phyloP scores from a whole-genome alignment of 1,140 invertebrate genomes.

The Ceratosolen solmsi region DNA sequence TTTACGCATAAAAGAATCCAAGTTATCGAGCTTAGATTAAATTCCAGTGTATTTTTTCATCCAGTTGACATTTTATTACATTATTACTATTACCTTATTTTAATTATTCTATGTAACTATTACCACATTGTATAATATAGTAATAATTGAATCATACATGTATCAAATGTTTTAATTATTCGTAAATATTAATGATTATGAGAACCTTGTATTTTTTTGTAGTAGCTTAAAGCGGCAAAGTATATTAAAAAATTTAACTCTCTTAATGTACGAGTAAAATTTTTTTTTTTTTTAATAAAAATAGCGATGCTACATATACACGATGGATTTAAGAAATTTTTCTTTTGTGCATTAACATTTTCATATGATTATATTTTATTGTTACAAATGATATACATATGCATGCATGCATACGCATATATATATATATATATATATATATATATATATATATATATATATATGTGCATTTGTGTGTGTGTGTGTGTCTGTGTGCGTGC shows the following conservation, averaged over 20 bases:
- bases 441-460: too few species aligned
- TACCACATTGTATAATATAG: constrained; percentile 47
- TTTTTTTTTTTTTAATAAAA: constrained; percentile 50
- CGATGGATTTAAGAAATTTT: background rate
- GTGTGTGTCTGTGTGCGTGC: too few species aligned
- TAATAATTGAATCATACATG: constrained; percentile 49
- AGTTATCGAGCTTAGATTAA: constrained; percentile 46
- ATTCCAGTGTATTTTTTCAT: constrained; percentile 49
- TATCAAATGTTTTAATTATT: constrained; percentile 36
- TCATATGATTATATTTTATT: constrained; percentile 8
- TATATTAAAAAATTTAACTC: constrained; percentile 32
- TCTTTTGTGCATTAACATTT: background rate
- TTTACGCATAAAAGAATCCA: constrained; percentile 28
- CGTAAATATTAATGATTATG: constrained; percentile 42
- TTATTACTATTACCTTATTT: constrained; percentile 35
- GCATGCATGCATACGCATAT: too few species aligned
- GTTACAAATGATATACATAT: background rate
- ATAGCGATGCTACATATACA: constrained; percentile 7
- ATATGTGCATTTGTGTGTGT: too few species aligned
- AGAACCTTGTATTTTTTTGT: constrained; percentile 38
- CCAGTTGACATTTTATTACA: constrained; percentile 43
- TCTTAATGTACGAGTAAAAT: constrained; percentile 26
- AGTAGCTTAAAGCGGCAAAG: constrained; percentile 32
- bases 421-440: too few species aligned
- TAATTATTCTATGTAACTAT: constrained; percentile 44